phyloP scores from a whole-genome alignment of 2,888 invertebrate genomes.

The Lasiommata megera region DNA sequence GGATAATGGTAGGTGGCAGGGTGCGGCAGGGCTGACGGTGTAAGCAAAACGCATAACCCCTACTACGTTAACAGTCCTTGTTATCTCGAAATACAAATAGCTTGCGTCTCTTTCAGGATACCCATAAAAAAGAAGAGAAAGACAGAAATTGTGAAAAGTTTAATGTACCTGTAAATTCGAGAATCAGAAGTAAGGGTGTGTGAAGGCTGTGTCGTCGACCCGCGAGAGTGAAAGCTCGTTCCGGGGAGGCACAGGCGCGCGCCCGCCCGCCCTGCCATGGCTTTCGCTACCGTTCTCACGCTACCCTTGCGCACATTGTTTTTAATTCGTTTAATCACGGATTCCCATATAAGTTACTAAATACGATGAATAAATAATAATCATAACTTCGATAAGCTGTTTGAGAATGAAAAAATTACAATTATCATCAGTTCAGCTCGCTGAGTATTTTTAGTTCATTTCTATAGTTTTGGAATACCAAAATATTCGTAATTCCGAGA shows the following conservation, averaged over 20 bases:
- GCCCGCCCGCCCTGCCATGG: conserved; percentile 66
- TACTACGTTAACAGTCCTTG: conserved; percentile 43
- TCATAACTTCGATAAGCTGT: no score
- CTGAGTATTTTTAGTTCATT: no score
- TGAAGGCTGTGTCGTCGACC: conserved; percentile 75
- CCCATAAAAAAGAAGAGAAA: conserved; percentile 23
- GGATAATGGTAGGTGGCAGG: conserved; percentile 65
- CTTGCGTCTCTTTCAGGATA: conserved; percentile 21
- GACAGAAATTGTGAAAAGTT: conserved; percentile 16
- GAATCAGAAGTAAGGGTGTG: conserved; percentile 57
- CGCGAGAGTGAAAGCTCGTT: conserved; percentile 77
- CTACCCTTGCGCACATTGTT: conserved; percentile 61
- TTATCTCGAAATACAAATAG: conserved; percentile 25
- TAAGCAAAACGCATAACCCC: conserved; percentile 50
- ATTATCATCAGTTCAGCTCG: no score
- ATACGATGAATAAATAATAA: background rate
- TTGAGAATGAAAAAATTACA: no score
- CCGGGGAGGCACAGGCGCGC: conserved; percentile 63
- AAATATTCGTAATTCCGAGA: no score
- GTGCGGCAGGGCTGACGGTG: conserved; percentile 47
- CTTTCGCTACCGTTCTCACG: conserved; percentile 78
- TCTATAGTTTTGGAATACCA: no score
- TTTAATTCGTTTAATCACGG: conserved; percentile 54
- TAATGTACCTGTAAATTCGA: conserved; percentile 21
- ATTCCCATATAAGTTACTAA: background rate